Percentiles rank a stretch among this genome's conserved stretches.
These are phyloP conservation scores for Peromyscus aztecus DNA, from an alignment of 2,797 vertebrate species.

Conservation along the genomic window DNA sequence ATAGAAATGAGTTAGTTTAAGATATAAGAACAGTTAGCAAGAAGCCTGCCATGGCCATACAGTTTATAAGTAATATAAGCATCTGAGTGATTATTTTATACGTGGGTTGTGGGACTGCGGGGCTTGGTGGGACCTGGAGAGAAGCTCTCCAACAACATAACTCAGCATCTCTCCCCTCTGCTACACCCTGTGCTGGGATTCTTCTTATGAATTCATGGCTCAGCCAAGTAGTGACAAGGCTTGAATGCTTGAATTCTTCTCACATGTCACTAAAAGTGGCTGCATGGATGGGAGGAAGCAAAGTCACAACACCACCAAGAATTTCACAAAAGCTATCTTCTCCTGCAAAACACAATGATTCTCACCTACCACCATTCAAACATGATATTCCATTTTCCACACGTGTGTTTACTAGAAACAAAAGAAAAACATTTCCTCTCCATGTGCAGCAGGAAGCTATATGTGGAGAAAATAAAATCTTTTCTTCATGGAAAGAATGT, in stretches of 20 bases:
- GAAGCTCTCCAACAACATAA: too few species aligned
- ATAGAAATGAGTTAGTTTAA: too few species aligned
- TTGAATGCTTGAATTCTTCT: background rate
- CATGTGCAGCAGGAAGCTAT: slow-evolving; percentile 81
- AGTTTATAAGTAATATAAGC: too few species aligned
- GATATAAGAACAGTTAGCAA: too few species aligned
- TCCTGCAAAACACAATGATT: background rate
- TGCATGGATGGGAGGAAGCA: background rate
- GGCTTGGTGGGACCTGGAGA: too few species aligned
- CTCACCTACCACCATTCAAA: slow-evolving; percentile 6
- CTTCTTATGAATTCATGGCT: background rate
- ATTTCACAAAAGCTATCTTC: background rate
- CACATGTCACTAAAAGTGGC: background rate
- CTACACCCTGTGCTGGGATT: background rate
- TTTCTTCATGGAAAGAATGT: slow-evolving; percentile 77
- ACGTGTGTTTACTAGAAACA: slow-evolving; percentile 78
- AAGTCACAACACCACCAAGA: background rate
- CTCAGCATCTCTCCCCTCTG: background rate
- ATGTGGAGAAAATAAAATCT: slow-evolving; percentile 81
- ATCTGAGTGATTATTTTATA: too few species aligned
- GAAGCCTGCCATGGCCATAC: too few species aligned
- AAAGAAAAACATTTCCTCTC: slow-evolving; percentile 84
- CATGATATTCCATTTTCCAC: slow-evolving; percentile 56
- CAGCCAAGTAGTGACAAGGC: background rate
- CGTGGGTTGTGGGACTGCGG: too few species aligned